Evolutionary conservation across 2,888 invertebrate species (phyloP), one percentile per base, ranked within the genome.

Genomic region (Agonopterix arenella): DNA sequence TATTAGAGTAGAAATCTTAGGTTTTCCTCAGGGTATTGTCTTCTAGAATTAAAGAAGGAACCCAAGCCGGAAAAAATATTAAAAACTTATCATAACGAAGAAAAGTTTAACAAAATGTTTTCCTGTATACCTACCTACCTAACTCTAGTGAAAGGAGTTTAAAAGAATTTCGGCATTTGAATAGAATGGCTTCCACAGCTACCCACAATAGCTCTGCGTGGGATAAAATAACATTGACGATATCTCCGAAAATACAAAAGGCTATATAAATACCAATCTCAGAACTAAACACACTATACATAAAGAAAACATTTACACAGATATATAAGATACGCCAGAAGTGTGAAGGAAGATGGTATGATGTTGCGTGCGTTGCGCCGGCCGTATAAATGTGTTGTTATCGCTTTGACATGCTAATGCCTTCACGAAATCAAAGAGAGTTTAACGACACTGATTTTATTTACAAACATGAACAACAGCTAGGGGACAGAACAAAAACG

Each of bases 381-480:
- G 47, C 36, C 37, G 50, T 48, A 51, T 49, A 53, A 53, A 54
- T 49, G 48, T 52, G 50, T 52, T 52, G 47, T 44, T 44, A 10
- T 28, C 40, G 44, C 55, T 57, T 59, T 59, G 55, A 53, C 51
- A 59, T 59, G 59, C 54, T 52, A 57, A 59, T 53, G 46, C 10
- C 28, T 51, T 44, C 28, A 51, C 47, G 48, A 53, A 53, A 53
- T 50, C 53, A 53, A 50, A 57, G 55, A 13, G 46, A 36, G 40
- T 41, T 45, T 48, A 46, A 45, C 36, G 13, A 40, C 44, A 16
- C 36, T 54, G 50, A 54, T 54, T 51, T 50, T 49, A 48, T 52
- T 52, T 45, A 47, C 52, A 53, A 46, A 49, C 43, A 45, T 51
- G 28, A 28, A 46, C 45, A 43, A 46, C 49, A 46, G 11, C 18